These are phyloP conservation scores for Drosophila borealis DNA, from an alignment of 2,888 invertebrate genomes.

Conservation along the genomic window DNA sequence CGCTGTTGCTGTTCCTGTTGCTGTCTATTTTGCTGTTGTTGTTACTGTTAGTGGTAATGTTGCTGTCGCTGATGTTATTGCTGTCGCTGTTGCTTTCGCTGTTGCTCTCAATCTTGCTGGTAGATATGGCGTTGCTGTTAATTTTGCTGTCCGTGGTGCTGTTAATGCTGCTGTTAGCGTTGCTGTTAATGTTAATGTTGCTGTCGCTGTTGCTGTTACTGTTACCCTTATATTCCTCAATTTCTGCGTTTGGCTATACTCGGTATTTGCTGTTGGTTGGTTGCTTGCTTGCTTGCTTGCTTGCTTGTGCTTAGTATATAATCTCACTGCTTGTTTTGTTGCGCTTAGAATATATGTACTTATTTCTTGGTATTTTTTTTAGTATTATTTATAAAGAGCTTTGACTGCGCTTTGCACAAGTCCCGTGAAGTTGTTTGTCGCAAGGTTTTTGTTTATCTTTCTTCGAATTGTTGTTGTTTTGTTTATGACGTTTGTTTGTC, in stretches of 20 bases:
- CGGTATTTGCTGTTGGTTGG: constrained; percentile 18
- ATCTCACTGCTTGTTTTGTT: constrained; percentile 82
- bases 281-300: constrained; percentile 23
- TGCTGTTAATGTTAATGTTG: constrained; percentile 19
- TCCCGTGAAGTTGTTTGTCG: constrained; percentile 69
- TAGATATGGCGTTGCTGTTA: constrained; percentile 25
- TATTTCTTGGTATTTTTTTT: constrained; percentile 49
- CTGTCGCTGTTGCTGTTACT: constrained; percentile 23
- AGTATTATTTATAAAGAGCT: constrained; percentile 62
- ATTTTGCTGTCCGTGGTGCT: constrained; percentile 1
- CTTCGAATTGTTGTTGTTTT: constrained; percentile 22
- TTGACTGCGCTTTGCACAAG: constrained; percentile 85
- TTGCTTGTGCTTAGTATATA: constrained; percentile 72
- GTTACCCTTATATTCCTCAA: constrained; percentile 4
- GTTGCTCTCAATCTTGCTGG: constrained; percentile 15
- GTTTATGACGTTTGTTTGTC: constrained; percentile 20
- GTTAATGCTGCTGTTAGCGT: constrained; percentile 19
- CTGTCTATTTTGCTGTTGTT: constrained; percentile 26
- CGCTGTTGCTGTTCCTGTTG: constrained; percentile 18
- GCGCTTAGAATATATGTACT: constrained; percentile 60
- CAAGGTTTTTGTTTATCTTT: constrained; percentile 36
- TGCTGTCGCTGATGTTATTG: constrained; percentile 6
- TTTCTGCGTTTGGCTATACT: constrained; percentile 9
- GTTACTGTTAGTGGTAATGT: constrained; percentile 14
- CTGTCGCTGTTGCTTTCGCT: constrained; percentile 17